Conservation (phyloP, 2,888 invertebrate species). For the Melanargia galathea region DNA sequence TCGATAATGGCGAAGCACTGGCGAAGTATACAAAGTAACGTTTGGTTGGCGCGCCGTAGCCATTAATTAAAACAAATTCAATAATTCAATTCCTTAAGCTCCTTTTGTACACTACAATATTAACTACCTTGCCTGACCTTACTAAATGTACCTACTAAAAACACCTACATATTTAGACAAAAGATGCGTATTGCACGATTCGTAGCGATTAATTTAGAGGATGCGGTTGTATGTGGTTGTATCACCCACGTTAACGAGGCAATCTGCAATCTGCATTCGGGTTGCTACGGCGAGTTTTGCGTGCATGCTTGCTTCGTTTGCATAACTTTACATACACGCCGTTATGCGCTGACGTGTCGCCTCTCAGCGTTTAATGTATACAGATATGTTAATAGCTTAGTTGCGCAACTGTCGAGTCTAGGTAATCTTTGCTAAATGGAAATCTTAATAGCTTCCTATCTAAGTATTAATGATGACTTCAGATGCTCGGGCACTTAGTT, state of each 20-base stretch:
- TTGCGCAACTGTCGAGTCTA: constrained; percentile 39
- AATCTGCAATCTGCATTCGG: constrained; percentile 66
- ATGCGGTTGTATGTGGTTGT: constrained; percentile 43
- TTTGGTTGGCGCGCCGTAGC: too few relatives aligned
- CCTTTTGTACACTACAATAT: too few relatives aligned
- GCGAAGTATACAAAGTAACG: too few relatives aligned
- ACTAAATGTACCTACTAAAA: too few relatives aligned
- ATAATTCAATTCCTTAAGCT: too few relatives aligned
- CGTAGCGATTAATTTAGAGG: constrained; percentile 34
- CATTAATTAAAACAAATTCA: too few relatives aligned
- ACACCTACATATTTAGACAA: not conserved
- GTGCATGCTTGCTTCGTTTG: constrained; percentile 61
- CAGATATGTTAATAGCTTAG: constrained; percentile 37
- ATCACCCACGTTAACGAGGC: constrained; percentile 56
- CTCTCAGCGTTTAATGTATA: constrained; percentile 49
- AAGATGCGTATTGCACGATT: not conserved
- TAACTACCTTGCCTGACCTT: too few relatives aligned
- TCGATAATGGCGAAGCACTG: too few relatives aligned
- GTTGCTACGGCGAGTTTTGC: constrained; percentile 58
- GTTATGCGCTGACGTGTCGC: constrained; percentile 61
- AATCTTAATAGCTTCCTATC: constrained; percentile 31
- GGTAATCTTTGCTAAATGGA: constrained; percentile 31
- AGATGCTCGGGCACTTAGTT: constrained; percentile 1
- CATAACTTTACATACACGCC: constrained; percentile 73
- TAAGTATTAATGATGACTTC: constrained; percentile 21